These are phyloP conservation scores for Goniozus legneri DNA, from an alignment of 1,140 invertebrate species.

Conservation along the genomic window DNA sequence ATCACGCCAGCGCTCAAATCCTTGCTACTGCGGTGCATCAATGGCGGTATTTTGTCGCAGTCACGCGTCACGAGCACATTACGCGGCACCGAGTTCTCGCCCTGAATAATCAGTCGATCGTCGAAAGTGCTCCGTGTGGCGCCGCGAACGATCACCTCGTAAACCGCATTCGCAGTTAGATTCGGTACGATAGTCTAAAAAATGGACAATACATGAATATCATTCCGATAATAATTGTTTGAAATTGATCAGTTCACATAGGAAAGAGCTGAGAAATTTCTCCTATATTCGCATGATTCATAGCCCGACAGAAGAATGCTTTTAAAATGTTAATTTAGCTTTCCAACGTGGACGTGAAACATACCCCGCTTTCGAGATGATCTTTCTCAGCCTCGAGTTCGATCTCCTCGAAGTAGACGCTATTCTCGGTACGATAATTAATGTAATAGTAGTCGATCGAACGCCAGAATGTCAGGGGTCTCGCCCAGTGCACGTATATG, in stretches of 20 bases:
- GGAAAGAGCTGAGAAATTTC: no score
- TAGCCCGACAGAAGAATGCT: no score
- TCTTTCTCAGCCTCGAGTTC: constrained; percentile 59
- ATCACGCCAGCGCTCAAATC: constrained; percentile 70
- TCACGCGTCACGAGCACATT: constrained; percentile 66
- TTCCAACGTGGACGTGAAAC: constrained; percentile 21
- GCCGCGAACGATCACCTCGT: constrained; percentile 71
- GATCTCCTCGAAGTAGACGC: constrained; percentile 62
- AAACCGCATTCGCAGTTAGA: constrained; percentile 69
- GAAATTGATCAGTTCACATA: no score
- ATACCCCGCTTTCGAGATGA: constrained; percentile 61
- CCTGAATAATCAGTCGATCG: constrained; percentile 61
- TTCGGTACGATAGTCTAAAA: constrained; percentile 70
- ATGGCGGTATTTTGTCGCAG: constrained; percentile 64
- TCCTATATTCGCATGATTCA: no score
- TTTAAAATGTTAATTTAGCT: no score
- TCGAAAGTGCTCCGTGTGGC: constrained; percentile 68
- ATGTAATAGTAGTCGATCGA: constrained; percentile 79
- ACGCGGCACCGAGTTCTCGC: constrained; percentile 62
- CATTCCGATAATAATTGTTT: no score
- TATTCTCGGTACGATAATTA: constrained; percentile 62
- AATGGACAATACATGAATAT: no score
- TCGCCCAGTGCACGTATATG: constrained; percentile 76
- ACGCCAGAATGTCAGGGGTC: constrained; percentile 69
- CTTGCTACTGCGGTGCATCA: constrained; percentile 56